Evolutionary conservation across 2,113 vertebrate species (phyloP), one percentile per base, ranked within the genome.

Genomic region (Hypanus sabinus): DNA sequence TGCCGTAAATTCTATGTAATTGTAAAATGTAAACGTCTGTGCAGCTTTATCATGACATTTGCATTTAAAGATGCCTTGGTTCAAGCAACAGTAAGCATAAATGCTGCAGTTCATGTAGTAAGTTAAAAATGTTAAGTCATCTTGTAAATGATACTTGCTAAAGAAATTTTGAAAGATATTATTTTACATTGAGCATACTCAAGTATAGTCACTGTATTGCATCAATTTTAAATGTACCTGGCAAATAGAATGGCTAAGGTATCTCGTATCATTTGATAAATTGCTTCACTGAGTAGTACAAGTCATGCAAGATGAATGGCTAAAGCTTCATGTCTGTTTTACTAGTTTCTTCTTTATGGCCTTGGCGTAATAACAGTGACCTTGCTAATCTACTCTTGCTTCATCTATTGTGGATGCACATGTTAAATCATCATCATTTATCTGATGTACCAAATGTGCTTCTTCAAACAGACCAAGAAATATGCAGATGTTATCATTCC

Each of bases 401-500:
- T 93, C 55, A 36, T 83, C 36, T 7, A 12, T 83, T 33, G 24
- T 94, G 76, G 20, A 22, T 24, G 76, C 10, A 38, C 62, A 62
- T 79, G 76, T 94, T 70, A 94, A 75, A 75, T 8, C 2, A 6
- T 80, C 22, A 12, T 14, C 60, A 22, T 73, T 22, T 73, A 24
- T 73, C 71, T 73, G 71, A 73, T 20, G 71, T 30, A 57, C 55
- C 62, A 79, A 94, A n/a, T 80, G 38, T 36, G 38, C 22, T 83
- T 77, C 46, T 94, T 79, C 38, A 14, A 68, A 10, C 95, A 99
- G 98, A 99, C 99, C n/a, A 99, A 99, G 97, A 99, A 99, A 94
- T 99, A 99, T 0, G 99, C 99, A 2, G 99, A 99, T 0, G 98
- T 99, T 95, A 99, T 99, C 95, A 99, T 99, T 96, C 98, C 99